Base-by-base conservation (phyloP, 2,797 vertebrate genomes). In the Fundulus diaphanus region DNA sequence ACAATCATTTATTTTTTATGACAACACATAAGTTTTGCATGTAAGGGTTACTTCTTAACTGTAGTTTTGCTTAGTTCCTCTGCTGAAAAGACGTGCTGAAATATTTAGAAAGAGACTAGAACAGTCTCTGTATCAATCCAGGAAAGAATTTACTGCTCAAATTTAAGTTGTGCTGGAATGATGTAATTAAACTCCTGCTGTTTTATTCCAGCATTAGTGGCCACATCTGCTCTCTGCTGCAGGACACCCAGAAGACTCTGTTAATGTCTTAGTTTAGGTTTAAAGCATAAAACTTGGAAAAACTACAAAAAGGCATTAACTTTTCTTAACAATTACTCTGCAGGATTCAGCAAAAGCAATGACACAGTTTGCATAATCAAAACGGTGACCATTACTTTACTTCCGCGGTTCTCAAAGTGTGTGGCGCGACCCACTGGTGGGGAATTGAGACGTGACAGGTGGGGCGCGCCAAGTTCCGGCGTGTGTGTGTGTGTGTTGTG, bases 101-200 rank as follows among this genome's bases (percentile, higher is more conserved):
- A 51, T 22, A 51, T 51, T 51, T 22, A 54, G 51, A 49, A 49
- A 49, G 22, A 66, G 37, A 15, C 63, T 42, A 2, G 40, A 15
- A 22, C 12, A 66, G 37, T 37, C 27, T 66, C 35, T 42, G n/a
- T 15, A 11, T 66, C 24, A 16, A 15, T 42, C 22, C 33, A 37
- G 33, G 59, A 63, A 37, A 65, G 22, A 65, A 40, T 65, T n/a
- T 65, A 65, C 63, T 66, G 37, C 37, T 42, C 42, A 9, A 66
- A 66, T 66, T 27, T 66, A n/a, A 66, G 27, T 66, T 37, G 63
- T 74, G 68, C 35, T 73, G 69, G 70, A 66, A n/a, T n/a, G 2
- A 66, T 42, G 63, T 42, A 66, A 66, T 66, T 66, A 66, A 66
- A 66, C 37, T 42, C 37, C 63, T 42, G 63, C 51, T 18, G n/a